Percentiles rank a stretch among this genome's conserved stretches.
These are phyloP conservation scores for Pocillopora grandis DNA, from an alignment of 92 coral and sea anemone species.

Conservation along the genomic window DNA sequence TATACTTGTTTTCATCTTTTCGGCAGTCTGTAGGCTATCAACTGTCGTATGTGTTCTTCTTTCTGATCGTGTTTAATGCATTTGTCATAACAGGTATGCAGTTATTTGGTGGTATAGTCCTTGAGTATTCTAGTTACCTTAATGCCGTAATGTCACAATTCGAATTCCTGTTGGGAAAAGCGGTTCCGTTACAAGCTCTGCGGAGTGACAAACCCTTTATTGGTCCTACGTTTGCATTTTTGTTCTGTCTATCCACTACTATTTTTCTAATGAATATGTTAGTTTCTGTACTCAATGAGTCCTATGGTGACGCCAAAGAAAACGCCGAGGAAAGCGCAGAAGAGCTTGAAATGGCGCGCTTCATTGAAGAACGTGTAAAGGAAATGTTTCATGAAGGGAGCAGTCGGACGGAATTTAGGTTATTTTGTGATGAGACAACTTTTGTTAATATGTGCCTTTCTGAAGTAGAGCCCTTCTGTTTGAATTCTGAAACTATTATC, in stretches of 20 bases:
- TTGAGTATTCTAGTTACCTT: conserved; percentile 30
- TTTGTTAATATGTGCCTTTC: conserved; percentile 30
- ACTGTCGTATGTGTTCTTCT: conserved; percentile 32
- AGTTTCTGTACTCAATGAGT: conserved; percentile 54
- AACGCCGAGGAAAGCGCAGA: conserved; percentile 35
- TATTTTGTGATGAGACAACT: conserved; percentile 33
- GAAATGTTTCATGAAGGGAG: conserved; percentile 5
- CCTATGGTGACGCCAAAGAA: conserved; percentile 37
- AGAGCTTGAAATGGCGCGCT: conserved; percentile 56
- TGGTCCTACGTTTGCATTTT: conserved; percentile 39
- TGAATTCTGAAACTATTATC: conserved; percentile 38
- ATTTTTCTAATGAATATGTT: conserved; percentile 50
- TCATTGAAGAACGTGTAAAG: conserved; percentile 25
- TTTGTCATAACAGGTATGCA: conserved; percentile 47
- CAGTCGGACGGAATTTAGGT: conserved; percentile 6
- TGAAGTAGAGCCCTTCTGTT: conserved; percentile 37
- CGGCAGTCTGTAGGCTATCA: conserved; percentile 41
- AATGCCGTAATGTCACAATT: conserved; percentile 43
- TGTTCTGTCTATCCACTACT: conserved; percentile 32
- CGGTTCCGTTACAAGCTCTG: conserved; percentile 49
- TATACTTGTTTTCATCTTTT: conserved; percentile 45
- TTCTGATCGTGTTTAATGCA: conserved; percentile 25
- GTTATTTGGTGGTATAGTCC: conserved; percentile 45
- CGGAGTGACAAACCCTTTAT: conserved; percentile 31
- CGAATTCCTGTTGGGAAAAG: conserved; percentile 55